Evolutionary conservation across 1,140 invertebrate genomes (phyloP), one percentile per base, ranked within the genome.

Genomic region (Pseudomyrmex pallidus): DNA sequence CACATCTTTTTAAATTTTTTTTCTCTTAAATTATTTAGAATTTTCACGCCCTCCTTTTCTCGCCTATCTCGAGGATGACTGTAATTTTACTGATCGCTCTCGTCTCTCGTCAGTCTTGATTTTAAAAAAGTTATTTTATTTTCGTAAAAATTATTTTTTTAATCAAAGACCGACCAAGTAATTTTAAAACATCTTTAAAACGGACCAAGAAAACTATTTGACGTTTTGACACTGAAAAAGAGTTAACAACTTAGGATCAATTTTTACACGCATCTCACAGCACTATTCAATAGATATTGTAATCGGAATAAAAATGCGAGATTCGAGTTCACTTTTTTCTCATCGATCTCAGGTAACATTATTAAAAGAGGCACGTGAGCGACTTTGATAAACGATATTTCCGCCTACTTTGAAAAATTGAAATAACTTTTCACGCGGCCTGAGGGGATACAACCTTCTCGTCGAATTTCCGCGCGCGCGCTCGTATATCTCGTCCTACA

Each of bases 341-440:
- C 64, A 70, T 59, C 64, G 25, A 5, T 20, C 44, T 22, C 10
- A 46, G 48, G 35, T 1, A 52, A 57, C 63, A 10, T 70, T 78
- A 78, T 78, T 70, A 78, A 78, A 78, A 78, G 8, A 10, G 13
- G 50, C 52, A 78, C 63, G 35, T 3, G 35, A 7, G 15, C 64
- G 64, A 78, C 76, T 12, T 70, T 78, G 76, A 78, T 78, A 70
- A 78, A 78, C 25, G 64, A 59, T 44, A 78, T 57, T 78, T 78
- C 54, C 64, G 76, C 20, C 54, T 70, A 59, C 63, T 59, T 35
- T 68, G 76, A 78, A 78, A 77, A 77, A 77, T 77, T 77, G 74
- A 77, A 70, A 78, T 78, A 78, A 80, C 56, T 80, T 70, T 80
- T 70, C 64, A 78, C 44, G 54, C 54, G 66, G 44, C 46, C 66